Evolutionary conservation across 2,888 invertebrate species (phyloP).

Genomic region (Dilophus febrilis): DNA sequence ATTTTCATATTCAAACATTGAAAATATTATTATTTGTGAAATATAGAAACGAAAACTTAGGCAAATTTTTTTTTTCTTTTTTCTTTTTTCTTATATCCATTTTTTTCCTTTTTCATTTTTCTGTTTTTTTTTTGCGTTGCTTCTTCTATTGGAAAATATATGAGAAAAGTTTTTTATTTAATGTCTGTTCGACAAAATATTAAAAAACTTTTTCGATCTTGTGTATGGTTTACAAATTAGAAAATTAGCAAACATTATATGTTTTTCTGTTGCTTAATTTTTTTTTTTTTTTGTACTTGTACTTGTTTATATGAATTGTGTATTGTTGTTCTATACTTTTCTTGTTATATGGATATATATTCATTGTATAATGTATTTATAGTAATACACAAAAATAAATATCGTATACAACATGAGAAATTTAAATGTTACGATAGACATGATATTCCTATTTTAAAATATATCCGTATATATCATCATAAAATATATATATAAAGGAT

Average conservation of each 20-base stretch:
- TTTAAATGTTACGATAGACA: too few species aligned
- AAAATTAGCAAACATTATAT: not conserved
- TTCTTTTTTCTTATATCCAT: not conserved
- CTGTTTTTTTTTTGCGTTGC: not conserved
- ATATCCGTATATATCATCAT: too few species aligned
- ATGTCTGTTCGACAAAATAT: slow-evolving; percentile 7
- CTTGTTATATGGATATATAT: too few species aligned
- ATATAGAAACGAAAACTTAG: slow-evolving; percentile 2
- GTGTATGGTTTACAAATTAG: slow-evolving; percentile 2
- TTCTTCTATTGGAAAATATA: slow-evolving; percentile 1
- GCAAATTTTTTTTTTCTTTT: slow-evolving; percentile 1
- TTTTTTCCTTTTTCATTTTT: not conserved
- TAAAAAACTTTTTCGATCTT: slow-evolving; percentile 7
- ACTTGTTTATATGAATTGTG: too few species aligned
- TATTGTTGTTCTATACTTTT: too few species aligned
- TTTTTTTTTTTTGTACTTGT: not conserved
- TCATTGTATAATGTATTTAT: too few species aligned
- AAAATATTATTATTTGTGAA: slow-evolving; percentile 1
- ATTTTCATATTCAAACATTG: not conserved
- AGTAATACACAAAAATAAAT: too few species aligned
- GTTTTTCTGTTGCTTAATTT: not conserved
- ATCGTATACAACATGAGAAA: too few species aligned
- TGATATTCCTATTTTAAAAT: too few species aligned
- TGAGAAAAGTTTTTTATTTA: slow-evolving; percentile 6
- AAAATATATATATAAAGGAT: too few species aligned